Base-by-base conservation (phyloP, 2,797 vertebrate species). In the Pelochelys cantorii region DNA sequence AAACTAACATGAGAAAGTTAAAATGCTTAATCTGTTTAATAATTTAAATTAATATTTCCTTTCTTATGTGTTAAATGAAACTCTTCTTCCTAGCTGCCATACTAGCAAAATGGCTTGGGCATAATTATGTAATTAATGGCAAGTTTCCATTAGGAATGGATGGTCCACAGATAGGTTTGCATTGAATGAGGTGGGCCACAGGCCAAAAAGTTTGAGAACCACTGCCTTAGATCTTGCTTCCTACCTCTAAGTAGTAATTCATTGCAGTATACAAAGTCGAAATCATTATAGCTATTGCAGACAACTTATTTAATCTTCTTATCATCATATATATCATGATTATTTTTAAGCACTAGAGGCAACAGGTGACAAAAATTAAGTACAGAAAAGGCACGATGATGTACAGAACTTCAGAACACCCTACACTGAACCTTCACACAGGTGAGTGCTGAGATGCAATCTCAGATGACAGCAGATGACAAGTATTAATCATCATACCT, bases 191-290 rank as follows among this genome's bases (percentile, higher is more conserved):
- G 42, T 48, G 42, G 42, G 42, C 42, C 42, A 48, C 8, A 48
- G 42, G 42, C 42, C 42, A 48, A 48, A 48, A 48, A 48, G 42
- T 48, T 48, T 48, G 42, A 48, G 42, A 48, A 48, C 2, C 42
- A 48, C 8, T 48, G 42, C 42, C 42, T 48, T 48, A 56, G 52
- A 82, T 14, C 53, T 86, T 91, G 37, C 75, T 68, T 34, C 29
- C 79, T 81, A 25, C 80, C 88, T 84, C 78, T 62, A 86, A 90
- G 79, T 15, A 90, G 53, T 71, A 84, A 83, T 88, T 79, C 78
- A 84, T 53, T 92, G 77, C 89, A 88, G 87, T 1, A 37, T 4
- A 27, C 10, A 84, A 79, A 88, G 55, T 53, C 80, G 62, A 84
- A 42, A 68, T 84, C 14, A 15, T 53, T 90, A 84, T 5, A 84